Evolutionary conservation across 2,888 invertebrate species (phyloP).

Genomic region (Ochlodes sylvanus): DNA sequence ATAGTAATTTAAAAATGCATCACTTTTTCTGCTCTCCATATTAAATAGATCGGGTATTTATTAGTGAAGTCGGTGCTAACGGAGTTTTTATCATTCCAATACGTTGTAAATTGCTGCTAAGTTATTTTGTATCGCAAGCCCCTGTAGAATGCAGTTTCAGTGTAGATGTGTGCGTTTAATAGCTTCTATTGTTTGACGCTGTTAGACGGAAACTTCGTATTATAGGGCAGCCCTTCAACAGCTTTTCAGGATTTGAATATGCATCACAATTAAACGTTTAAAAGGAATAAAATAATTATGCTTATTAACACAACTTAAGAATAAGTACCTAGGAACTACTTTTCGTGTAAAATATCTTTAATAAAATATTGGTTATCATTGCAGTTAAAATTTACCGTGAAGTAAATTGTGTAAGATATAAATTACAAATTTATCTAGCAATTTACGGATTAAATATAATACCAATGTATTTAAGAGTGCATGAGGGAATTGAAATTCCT

Average conservation of each 20-base stretch:
- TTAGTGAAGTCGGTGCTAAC: constrained; percentile 5
- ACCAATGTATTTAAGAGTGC: constrained; percentile 28
- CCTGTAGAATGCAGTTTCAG: constrained; percentile 13
- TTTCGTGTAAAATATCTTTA: too few species aligned
- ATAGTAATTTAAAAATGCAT: constrained; percentile 34
- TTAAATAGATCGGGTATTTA: constrained; percentile 31
- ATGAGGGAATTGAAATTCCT: constrained; percentile 35
- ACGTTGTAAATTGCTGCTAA: constrained; percentile 9
- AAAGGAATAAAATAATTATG: constrained; percentile 1
- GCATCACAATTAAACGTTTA: background rate
- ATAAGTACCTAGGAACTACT: too few species aligned
- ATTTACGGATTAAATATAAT: too few species aligned
- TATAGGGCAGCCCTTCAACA: constrained; percentile 48
- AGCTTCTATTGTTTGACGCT: constrained; percentile 52
- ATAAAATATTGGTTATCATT: too few species aligned
- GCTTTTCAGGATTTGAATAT: constrained; percentile 19
- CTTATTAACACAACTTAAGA: too few species aligned
- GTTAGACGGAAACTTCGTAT: constrained; percentile 59
- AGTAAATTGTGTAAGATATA: too few species aligned
- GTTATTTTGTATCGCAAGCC: constrained; percentile 13
- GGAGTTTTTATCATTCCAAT: constrained; percentile 15
- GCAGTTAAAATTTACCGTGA: too few species aligned
- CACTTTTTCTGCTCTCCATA: constrained; percentile 18
- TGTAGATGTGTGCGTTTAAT: constrained; percentile 52
- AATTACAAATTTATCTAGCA: too few species aligned